Evolutionary conservation across 2,888 invertebrate species (phyloP).

Genomic region (Deroplatys truncata): DNA sequence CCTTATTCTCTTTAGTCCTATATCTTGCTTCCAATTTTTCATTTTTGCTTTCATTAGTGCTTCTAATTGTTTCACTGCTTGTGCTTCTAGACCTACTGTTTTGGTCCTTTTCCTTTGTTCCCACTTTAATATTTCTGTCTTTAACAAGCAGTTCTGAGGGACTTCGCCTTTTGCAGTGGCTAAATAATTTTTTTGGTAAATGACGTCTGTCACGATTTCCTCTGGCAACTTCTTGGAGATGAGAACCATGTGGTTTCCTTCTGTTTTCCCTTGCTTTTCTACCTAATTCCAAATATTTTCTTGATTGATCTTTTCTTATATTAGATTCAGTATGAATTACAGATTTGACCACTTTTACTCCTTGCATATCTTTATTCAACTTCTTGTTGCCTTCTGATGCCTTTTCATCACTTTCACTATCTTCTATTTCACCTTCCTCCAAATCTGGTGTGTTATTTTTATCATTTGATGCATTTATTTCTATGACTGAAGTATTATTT

Average conservation of each 20-base stretch:
- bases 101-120: not conserved
- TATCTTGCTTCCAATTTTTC: not conserved
- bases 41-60: not conserved
- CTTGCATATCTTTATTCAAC: not conserved
- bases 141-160: not conserved
- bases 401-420: not conserved
- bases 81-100: not conserved
- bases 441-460: not conserved
- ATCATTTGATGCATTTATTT: not conserved
- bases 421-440: not conserved
- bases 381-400: not conserved
- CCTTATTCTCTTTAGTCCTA: not conserved
- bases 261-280: not conserved
- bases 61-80: not conserved
- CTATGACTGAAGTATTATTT: not conserved
- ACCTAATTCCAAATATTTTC: not conserved
- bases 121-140: not conserved
- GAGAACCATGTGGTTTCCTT: not conserved
- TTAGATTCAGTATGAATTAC: not conserved
- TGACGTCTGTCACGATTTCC: not conserved
- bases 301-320: not conserved
- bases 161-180: not conserved
- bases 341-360: not conserved
- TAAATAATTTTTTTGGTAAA: not conserved
- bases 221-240: not conserved